These are phyloP conservation scores for Meda fulgida DNA, from an alignment of 2,797 vertebrate species.

Conservation along the genomic window DNA sequence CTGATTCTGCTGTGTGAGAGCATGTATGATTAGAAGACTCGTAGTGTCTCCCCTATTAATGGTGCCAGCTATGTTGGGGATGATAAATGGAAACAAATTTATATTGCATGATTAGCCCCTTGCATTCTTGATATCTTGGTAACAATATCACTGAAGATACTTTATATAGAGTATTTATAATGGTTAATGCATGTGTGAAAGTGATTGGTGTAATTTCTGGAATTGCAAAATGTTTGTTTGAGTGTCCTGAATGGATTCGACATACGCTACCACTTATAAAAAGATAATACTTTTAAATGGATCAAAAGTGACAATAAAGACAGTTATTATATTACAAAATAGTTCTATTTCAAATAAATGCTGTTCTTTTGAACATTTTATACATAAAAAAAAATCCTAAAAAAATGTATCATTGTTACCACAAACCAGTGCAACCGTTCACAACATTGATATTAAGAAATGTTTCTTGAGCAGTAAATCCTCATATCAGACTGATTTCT, in stretches of 20 bases:
- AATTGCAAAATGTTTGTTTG: not conserved
- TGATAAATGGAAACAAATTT: not conserved
- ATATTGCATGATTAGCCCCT: constrained; percentile 3
- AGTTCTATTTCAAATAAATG: not conserved
- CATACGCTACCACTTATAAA: not conserved
- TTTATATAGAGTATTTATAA: not conserved
- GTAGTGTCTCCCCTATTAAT: not conserved
- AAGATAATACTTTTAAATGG: not conserved
- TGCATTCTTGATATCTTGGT: not conserved
- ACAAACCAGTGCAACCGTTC: not conserved
- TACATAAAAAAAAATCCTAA: not conserved
- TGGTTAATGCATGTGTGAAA: not conserved
- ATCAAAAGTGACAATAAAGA: not conserved
- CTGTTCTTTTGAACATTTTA: not conserved
- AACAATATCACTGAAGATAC: not conserved
- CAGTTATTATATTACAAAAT: not conserved
- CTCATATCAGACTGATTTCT: not conserved
- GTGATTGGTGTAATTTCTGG: not conserved
- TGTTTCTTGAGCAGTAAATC: not conserved
- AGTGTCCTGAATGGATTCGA: not conserved
- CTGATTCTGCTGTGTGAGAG: not conserved
- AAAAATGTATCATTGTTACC: too few relatives aligned
- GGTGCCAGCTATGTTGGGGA: not conserved
- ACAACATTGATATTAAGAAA: not conserved
- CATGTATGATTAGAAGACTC: not conserved